Evolutionary conservation across 92 coral and sea anemone genomes (phyloP).

Genomic region (Phenganax stokvisi): DNA sequence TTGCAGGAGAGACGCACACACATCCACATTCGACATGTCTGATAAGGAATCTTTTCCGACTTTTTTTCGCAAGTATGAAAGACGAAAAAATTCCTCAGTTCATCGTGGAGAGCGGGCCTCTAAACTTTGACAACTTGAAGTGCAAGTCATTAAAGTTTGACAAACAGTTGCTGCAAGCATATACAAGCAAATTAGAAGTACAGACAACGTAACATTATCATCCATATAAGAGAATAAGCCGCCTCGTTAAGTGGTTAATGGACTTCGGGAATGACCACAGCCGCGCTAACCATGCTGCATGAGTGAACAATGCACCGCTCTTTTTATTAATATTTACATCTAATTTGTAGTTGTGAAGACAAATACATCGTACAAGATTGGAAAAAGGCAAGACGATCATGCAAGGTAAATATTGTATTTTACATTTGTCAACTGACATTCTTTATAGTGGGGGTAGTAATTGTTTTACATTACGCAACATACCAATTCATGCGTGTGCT

Average conservation of each 20-base stretch:
- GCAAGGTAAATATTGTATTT: too few relatives aligned
- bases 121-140: constrained; percentile 6
- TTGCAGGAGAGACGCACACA: too few relatives aligned
- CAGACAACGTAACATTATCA: not conserved
- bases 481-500: too few relatives aligned
- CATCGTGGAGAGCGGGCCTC: not conserved
- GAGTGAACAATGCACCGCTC: too few relatives aligned
- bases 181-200: not conserved
- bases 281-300: not conserved
- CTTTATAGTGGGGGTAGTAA: too few relatives aligned
- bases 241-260: constrained; percentile 7
- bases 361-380: too few relatives aligned
- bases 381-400: too few relatives aligned
- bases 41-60: not conserved
- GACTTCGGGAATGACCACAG: not conserved
- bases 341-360: too few relatives aligned
- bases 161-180: not conserved
- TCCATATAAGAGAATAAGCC: not conserved
- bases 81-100: not conserved
- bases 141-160: constrained; percentile 3
- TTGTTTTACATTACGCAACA: too few relatives aligned
- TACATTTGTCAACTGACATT: too few relatives aligned
- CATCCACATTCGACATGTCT: too few relatives aligned
- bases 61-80: not conserved
- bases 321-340: too few relatives aligned